Percentiles rank a stretch among this genome's conserved stretches.
These are phyloP conservation scores for Axis porcinus DNA, from an alignment of 2,113 vertebrate species.

Conservation along the genomic window DNA sequence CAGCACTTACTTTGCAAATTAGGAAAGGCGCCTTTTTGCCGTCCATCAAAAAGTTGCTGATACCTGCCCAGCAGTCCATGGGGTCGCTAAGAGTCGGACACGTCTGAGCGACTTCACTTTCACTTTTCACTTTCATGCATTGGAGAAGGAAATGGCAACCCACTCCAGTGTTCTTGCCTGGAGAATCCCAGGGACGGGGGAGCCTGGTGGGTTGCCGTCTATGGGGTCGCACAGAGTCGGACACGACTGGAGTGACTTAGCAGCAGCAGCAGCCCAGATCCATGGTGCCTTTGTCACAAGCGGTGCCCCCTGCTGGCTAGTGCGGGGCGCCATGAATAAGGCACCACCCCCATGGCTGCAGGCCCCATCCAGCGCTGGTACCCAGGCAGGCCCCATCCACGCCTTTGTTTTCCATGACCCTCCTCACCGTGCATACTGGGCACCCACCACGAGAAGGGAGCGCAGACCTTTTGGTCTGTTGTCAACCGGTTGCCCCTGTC, in stretches of 20 bases:
- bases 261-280: not conserved
- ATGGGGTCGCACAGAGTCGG: too few relatives aligned
- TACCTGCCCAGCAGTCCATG: not conserved
- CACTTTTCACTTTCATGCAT: too few relatives aligned
- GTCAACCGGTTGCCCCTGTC: constrained; percentile 96
- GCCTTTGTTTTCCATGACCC: constrained; percentile 84
- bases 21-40: not conserved
- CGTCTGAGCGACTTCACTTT: too few relatives aligned
- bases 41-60: not conserved
- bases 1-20: not conserved
- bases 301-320: fast-evolving
- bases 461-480: constrained; percentile 96
- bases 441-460: constrained; percentile 97
- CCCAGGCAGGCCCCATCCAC: not conserved
- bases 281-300: not conserved
- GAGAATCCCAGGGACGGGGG: too few relatives aligned
- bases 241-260: too few relatives aligned
- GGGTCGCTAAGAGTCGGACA: too few relatives aligned
- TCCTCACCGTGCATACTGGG: constrained; percentile 94
- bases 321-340: not conserved
- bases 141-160: too few relatives aligned
- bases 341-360: fast-evolving
- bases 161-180: too few relatives aligned
- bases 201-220: too few relatives aligned
- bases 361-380: fast-evolving